A percentile compares a stretch with the other conserved stretches of the same genome.
phyloP scores from a whole-genome alignment of 1,140 invertebrate genomes.

The Rhagoletis zephyria region DNA sequence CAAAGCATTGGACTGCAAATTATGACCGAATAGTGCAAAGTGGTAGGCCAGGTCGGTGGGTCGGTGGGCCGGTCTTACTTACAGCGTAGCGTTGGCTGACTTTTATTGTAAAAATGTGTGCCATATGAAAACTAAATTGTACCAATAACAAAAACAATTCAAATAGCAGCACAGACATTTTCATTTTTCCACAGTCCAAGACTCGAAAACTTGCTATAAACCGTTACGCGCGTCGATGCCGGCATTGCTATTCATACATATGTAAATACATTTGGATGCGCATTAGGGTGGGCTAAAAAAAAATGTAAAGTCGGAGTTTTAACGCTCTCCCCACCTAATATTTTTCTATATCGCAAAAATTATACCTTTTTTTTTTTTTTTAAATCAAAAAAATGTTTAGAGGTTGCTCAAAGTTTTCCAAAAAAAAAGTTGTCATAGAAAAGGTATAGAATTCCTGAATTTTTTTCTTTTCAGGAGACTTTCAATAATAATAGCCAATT shows the following conservation, averaged over 20 bases:
- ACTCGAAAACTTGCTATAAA: background rate
- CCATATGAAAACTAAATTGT: slow-evolving; percentile 41
- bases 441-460: too few species aligned
- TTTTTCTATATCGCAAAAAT: too few species aligned
- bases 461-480: too few species aligned
- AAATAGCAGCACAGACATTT: slow-evolving; percentile 11
- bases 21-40: background rate
- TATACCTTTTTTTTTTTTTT: too few species aligned
- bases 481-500: too few species aligned
- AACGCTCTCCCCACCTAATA: too few species aligned
- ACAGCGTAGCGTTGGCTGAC: too few species aligned
- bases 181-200: slow-evolving; percentile 11
- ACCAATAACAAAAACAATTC: slow-evolving; percentile 5
- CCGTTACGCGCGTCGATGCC: background rate
- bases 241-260: background rate
- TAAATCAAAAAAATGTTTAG: too few species aligned
- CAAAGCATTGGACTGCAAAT: background rate
- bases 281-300: too few species aligned
- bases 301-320: too few species aligned
- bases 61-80: background rate
- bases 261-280: background rate
- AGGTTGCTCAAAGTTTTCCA: too few species aligned
- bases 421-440: too few species aligned
- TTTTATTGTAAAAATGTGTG: background rate
- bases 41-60: slow-evolving; percentile 2